Evolutionary conservation across 2,797 vertebrate genomes (phyloP), one percentile per base, ranked within the genome.

Genomic region (Kryptolebias ocellatus): DNA sequence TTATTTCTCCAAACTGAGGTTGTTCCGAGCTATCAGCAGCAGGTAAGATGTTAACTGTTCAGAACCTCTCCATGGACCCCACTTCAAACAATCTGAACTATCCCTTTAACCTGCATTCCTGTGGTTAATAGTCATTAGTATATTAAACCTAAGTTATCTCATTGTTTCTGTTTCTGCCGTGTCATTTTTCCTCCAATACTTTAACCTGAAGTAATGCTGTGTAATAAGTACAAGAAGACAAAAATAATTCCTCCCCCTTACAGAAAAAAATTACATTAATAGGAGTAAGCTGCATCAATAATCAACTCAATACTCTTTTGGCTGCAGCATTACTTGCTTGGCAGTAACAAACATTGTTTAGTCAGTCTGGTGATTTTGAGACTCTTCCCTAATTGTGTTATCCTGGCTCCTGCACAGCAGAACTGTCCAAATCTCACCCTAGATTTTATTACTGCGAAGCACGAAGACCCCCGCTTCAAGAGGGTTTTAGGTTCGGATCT

Each of bases 121-220:
- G 10, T 10, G 2, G 10, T 39, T 39, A 2, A 39, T 6, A 34
- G 31, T 34, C 31, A 39, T 37, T 10, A 37, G 2, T 39, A 39
- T 10, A 39, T 39, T 39, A 10, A 9, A 10, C 37, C 20, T 24
- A 24, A 24, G 20, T 24, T 24, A 24, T 24, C 20, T 39, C 11
- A 10, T 39, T 11, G 31, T 39, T 11, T 10, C 11, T 39, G 37
- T 10, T 39, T 11, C 37, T 39, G 37, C 37, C 37, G 37, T 39
- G 37, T 39, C 34, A 10, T 37, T 8, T 37, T 37, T 37, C 34
- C 37, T 39, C 37, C 37, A 39, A 10, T 39, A 39, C 37, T 39
- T 59, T 7, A 37, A 27, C 45, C 29, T 45, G 18, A 54, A 39
- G 27, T 16, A 49, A 62, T 31, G 29, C 56, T 46, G 44, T 60